These are phyloP conservation scores for Metalampra italica DNA, from an alignment of 2,888 invertebrate species.

Conservation along the genomic window DNA sequence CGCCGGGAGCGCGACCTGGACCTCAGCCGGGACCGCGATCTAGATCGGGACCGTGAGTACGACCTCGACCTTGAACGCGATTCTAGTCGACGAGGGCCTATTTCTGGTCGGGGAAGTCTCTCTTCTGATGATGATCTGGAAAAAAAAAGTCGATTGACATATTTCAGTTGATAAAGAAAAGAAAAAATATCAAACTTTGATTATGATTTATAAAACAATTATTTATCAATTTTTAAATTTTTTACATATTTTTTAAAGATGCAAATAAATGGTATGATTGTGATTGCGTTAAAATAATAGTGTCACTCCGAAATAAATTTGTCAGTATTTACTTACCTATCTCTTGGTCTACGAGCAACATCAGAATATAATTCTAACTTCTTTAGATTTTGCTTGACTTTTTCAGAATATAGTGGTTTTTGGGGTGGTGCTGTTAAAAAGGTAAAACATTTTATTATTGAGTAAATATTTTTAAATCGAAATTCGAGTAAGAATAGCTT, in stretches of 20 bases:
- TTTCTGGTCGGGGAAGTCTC: constrained; percentile 32
- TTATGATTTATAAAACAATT: too few relatives aligned
- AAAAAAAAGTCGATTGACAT: constrained; percentile 6
- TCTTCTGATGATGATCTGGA: constrained; percentile 37
- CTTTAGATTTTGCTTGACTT: constrained; percentile 63
- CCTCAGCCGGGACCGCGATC: constrained; percentile 35
- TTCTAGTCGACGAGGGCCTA: constrained; percentile 39
- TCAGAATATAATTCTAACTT: constrained; percentile 56
- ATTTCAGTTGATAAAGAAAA: too few relatives aligned
- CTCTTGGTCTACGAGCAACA: constrained; percentile 46
- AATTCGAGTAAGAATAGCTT: too few relatives aligned
- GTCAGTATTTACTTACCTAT: constrained; percentile 42
- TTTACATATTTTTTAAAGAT: too few relatives aligned
- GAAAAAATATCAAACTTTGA: not conserved
- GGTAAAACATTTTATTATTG: not conserved
- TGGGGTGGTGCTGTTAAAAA: constrained; percentile 30
- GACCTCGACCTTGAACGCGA: constrained; percentile 38
- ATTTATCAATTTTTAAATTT: too few relatives aligned
- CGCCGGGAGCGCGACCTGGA: constrained; percentile 33
- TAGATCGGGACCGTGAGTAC: constrained; percentile 30
- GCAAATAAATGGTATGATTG: too few relatives aligned
- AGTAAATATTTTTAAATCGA: not conserved
- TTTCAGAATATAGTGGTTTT: constrained; percentile 61
- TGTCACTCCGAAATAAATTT: too few relatives aligned
- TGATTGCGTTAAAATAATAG: too few relatives aligned